phyloP scores from a whole-genome alignment of 53 echinoderm and acorn worm genomes.

The Actinopyga echinites region DNA sequence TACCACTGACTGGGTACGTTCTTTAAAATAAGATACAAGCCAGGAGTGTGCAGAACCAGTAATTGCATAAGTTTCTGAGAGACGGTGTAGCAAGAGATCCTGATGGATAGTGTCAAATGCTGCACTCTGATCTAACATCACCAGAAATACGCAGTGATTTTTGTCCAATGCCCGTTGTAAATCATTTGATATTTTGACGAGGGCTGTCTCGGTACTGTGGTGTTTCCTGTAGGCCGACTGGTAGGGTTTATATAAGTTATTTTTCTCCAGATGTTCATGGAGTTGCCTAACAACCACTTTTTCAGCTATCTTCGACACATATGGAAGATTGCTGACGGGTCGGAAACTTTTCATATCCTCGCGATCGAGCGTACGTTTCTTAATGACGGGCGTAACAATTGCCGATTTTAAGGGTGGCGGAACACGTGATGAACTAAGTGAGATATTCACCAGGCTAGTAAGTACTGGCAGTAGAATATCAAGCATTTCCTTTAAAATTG shows the following conservation, averaged over 20 bases:
- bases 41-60: constrained; percentile 28
- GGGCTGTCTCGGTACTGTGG: constrained; percentile 31
- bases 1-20: constrained; percentile 34
- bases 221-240: constrained; percentile 25
- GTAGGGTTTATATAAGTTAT: background rate
- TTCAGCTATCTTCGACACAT: constrained; percentile 8
- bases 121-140: constrained; percentile 17
- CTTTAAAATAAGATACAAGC: constrained; percentile 1
- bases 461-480: background rate
- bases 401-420: background rate
- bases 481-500: background rate
- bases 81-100: constrained; percentile 26
- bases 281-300: constrained; percentile 8
- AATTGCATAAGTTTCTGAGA: constrained; percentile 18
- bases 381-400: background rate
- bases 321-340: constrained; percentile 39
- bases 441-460: background rate
- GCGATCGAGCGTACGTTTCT: background rate
- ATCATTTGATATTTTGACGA: constrained; percentile 13
- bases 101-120: constrained; percentile 26
- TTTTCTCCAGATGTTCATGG: background rate
- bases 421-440: background rate
- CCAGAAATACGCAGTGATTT: background rate
- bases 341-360: background rate
- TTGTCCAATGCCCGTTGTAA: constrained; percentile 1